A percentile compares a stretch with the other conserved stretches of the same genome.
phyloP scores from a whole-genome alignment of 2,888 invertebrate genomes.

The Hemaris fuciformis region DNA sequence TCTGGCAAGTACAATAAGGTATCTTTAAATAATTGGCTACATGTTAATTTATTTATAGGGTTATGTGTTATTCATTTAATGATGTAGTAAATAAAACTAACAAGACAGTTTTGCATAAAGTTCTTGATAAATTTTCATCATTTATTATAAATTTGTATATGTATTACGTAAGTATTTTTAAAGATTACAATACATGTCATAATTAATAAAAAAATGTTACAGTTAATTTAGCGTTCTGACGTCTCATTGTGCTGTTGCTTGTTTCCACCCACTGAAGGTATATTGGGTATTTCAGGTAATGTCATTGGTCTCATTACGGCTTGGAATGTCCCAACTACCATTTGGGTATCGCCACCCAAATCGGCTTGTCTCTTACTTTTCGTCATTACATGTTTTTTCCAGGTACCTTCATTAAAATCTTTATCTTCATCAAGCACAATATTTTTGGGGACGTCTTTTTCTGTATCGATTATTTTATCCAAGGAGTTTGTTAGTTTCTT shows the following conservation, averaged over 20 bases:
- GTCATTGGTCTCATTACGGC: slow-evolving; percentile 47
- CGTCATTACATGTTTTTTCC: background rate
- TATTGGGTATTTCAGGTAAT: slow-evolving; percentile 24
- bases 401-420: background rate
- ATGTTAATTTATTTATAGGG: too few relatives aligned
- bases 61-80: too few relatives aligned
- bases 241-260: background rate
- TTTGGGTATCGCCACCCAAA: slow-evolving; percentile 36
- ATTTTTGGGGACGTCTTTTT: background rate
- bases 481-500: background rate
- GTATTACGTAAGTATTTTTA: too few relatives aligned
- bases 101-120: too few relatives aligned
- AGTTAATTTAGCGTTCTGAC: too few relatives aligned
- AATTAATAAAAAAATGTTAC: too few relatives aligned
- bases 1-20: too few relatives aligned
- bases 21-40: too few relatives aligned
- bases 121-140: too few relatives aligned
- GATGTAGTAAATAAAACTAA: too few relatives aligned
- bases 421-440: background rate
- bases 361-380: slow-evolving; percentile 30
- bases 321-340: slow-evolving; percentile 51
- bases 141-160: too few relatives aligned
- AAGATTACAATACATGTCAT: too few relatives aligned
- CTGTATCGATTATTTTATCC: background rate
- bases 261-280: background rate